Conservation (phyloP, 2,797 vertebrate species). For the Yasuhikotakia modesta region DNA sequence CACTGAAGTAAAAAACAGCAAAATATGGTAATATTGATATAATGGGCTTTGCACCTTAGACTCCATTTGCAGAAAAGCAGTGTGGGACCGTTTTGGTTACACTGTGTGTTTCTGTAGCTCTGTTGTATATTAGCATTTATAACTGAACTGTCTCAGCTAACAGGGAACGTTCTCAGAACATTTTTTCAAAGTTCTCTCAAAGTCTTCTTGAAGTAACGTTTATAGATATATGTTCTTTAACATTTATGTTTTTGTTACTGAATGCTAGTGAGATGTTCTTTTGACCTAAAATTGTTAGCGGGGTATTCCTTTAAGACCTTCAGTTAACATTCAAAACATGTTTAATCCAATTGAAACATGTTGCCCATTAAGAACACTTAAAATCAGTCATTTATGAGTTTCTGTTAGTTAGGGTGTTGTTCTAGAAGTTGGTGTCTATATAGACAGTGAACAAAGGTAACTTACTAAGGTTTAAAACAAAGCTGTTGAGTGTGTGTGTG, state of each 20-base stretch:
- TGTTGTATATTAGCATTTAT: not conserved
- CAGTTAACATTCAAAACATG: too few species aligned
- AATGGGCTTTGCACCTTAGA: constrained; percentile 62
- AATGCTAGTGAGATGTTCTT: too few species aligned
- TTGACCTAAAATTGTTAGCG: too few species aligned
- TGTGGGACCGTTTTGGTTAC: not conserved
- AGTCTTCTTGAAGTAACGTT: too few species aligned
- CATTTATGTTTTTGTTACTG: too few species aligned
- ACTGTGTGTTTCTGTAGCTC: not conserved
- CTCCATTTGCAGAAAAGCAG: constrained; percentile 60
- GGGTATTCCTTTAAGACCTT: too few species aligned
- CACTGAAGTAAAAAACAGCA: constrained; percentile 59
- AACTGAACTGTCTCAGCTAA: too few species aligned
- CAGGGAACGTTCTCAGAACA: too few species aligned
- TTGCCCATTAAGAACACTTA: not conserved
- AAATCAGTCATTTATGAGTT: not conserved
- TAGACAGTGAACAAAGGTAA: not conserved
- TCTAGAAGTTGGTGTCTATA: not conserved
- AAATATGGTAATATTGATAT: constrained; percentile 68
- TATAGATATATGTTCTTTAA: too few species aligned
- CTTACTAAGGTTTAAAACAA: not conserved
- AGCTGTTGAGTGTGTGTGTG: not conserved
- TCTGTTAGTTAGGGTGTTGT: not conserved
- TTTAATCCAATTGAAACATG: too few species aligned
- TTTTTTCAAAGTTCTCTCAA: too few species aligned